A percentile compares a stretch with the other conserved stretches of the same genome.
Evolutionary conservation across 2,888 invertebrate species (phyloP).

Genomic region (Dolichopus griseipennis): DNA sequence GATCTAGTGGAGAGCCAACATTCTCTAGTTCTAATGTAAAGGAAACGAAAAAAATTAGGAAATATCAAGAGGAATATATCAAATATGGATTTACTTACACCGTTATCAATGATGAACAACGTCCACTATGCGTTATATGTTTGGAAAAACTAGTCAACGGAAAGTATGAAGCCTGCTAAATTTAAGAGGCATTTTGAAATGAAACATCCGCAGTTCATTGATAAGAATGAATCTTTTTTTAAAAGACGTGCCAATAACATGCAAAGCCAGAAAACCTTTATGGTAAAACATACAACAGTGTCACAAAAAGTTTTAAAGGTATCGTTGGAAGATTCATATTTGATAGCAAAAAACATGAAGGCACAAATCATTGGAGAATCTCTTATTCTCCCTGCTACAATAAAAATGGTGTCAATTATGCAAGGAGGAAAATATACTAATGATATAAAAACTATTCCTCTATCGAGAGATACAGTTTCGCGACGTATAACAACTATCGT

Average conservation of each 20-base stretch:
- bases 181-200: no score
- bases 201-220: no score
- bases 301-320: not conserved
- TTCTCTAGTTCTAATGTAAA: no score
- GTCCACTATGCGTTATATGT: no score
- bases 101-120: no score
- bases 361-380: not conserved
- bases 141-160: no score
- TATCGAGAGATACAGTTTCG: slow-evolving; percentile 5
- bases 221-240: not conserved
- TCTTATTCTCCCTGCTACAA: slow-evolving; percentile 5
- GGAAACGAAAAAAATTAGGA: no score
- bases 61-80: no score
- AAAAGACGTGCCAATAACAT: not conserved
- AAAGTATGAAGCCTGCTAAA: no score
- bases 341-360: slow-evolving; percentile 5
- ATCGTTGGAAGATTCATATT: no score
- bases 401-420: not conserved
- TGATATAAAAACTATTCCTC: slow-evolving; percentile 1
- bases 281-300: not conserved
- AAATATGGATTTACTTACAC: no score
- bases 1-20: no score
- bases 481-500: slow-evolving; percentile 1
- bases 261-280: not conserved
- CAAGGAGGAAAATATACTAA: not conserved